These are phyloP conservation scores for Onychomys torridus DNA, from an alignment of 2,797 vertebrate genomes.

Conservation along the genomic window DNA sequence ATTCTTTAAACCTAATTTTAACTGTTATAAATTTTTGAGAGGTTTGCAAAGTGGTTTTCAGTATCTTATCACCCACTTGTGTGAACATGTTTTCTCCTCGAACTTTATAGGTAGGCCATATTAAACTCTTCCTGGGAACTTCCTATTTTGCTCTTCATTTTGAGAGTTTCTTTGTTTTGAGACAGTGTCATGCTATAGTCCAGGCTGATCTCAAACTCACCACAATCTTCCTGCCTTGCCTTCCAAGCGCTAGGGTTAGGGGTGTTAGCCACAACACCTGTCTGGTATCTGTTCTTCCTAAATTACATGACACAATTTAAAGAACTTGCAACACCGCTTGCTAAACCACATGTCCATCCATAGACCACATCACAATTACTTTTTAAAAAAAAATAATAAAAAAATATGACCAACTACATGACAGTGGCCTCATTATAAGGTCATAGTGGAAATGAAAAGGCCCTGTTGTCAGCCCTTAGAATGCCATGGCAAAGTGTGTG, in stretches of 20 bases:
- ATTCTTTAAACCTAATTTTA: constrained; percentile 45
- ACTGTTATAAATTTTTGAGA: constrained; percentile 73
- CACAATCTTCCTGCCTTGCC: not conserved
- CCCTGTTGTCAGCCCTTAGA: not conserved
- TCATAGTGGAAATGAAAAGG: too few relatives aligned
- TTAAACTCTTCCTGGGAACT: not conserved
- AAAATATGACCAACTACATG: not conserved
- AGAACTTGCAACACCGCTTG: not conserved
- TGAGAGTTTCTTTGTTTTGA: not conserved
- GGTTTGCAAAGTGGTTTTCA: constrained; percentile 60
- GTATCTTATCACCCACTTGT: constrained; percentile 59
- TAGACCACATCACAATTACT: not conserved
- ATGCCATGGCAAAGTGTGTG: not conserved
- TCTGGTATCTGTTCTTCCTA: not conserved
- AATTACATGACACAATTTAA: not conserved
- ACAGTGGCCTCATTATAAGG: not conserved
- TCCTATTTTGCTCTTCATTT: not conserved
- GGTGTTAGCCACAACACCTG: not conserved
- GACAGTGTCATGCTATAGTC: not conserved
- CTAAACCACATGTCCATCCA: not conserved
- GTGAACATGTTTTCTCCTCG: not conserved
- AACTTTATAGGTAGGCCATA: not conserved
- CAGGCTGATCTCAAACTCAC: not conserved
- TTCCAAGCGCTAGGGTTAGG: not conserved
- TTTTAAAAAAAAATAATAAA: not conserved